phyloP scores from a whole-genome alignment of 1,140 invertebrate genomes.

The Eulimnadia texana region DNA sequence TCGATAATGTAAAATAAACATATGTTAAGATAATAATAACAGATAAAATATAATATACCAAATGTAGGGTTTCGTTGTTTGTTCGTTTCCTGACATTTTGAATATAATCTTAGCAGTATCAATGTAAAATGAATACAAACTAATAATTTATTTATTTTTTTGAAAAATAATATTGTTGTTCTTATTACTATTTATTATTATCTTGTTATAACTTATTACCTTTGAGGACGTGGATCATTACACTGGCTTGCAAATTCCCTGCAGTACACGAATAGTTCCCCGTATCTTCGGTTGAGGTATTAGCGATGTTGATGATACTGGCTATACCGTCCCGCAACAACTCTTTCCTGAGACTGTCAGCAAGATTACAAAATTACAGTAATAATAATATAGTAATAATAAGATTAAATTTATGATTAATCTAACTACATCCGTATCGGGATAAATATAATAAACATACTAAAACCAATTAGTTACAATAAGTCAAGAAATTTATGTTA shows the following conservation, averaged over 20 bases:
- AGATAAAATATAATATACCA: background rate
- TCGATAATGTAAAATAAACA: background rate
- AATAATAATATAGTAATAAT: background rate
- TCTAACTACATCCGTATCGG: no score
- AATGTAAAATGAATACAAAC: background rate
- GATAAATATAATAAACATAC: no score
- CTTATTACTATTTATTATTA: no score
- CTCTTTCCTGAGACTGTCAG: background rate
- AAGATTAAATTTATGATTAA: no score
- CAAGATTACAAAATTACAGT: background rate
- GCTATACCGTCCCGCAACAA: background rate
- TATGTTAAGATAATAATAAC: background rate
- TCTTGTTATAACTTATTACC: slow-evolving; percentile 31
- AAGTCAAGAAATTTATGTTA: no score
- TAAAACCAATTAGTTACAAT: no score
- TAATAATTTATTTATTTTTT: background rate
- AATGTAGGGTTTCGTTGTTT: background rate
- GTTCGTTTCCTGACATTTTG: background rate
- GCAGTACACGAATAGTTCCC: background rate
- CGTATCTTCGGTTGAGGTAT: background rate
- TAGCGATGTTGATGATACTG: slow-evolving; percentile 4
- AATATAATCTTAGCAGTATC: background rate
- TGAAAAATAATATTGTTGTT: no score
- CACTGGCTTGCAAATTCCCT: background rate
- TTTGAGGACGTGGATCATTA: slow-evolving; percentile 5